Evolutionary conservation across 2,113 vertebrate genomes (phyloP), one percentile per base, ranked within the genome.

Genomic region (Catagonus wagneri): DNA sequence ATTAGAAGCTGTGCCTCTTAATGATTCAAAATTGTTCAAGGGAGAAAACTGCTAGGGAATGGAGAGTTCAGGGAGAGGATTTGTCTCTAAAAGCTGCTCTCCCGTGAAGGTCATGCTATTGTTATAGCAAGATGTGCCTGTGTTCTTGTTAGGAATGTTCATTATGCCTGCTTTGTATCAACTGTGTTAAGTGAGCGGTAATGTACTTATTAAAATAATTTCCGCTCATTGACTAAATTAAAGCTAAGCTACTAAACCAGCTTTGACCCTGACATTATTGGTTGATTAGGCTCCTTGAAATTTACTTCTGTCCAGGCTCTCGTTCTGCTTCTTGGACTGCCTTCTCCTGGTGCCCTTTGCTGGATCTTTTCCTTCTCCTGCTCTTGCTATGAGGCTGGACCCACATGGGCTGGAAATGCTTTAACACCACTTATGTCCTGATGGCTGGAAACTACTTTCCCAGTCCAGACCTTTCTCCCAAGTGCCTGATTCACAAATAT

Each of bases 1-100:
- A 96, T 94, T 93, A 94, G 96, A 96, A 90, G 52, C 92, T 90
- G 80, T 63, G 32, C 32, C 86, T 92, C 50, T 89, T 80, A 96
- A 93, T 85, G 87, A 89, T 78, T 85, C 83, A 89, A 54, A 92
- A 90, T 79, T 94, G 80, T 92, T 95, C 80, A 75, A 85, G 76
- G 85, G 65, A 93, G 83, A 85, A 86, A 86, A 90, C 63, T 92
- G 81, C 50, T 56, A 61, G 88, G 83, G 74, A 69, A 83, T 92
- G 75, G 61, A 56, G 61, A 92, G 93, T 76, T 89, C 27, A n/a
- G 75, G 88, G 75, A 95, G 52, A 92, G 29, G 23, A 58, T 90
- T 78, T 89, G n/a, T 85, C 91, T 94, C 34, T 23, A 7, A 58
- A 89, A 92, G n/a, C 68, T 89, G 50, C 29, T 92, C 58, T 94